Percentiles rank a stretch among this genome's conserved stretches.
Evolutionary conservation across 2,888 invertebrate species (phyloP).

Genomic region (Agrypnus murinus): DNA sequence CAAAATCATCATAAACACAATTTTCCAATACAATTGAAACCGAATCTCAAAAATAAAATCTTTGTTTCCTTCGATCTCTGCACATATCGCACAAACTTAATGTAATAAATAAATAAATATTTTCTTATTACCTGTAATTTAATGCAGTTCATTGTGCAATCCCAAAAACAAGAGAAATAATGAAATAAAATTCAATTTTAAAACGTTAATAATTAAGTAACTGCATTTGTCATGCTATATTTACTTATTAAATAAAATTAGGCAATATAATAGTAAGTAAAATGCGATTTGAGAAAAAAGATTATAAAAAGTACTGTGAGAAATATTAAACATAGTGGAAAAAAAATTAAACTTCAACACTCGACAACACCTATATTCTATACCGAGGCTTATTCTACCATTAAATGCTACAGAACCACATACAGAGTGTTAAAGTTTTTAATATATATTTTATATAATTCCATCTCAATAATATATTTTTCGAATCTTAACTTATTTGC

Average conservation of each 20-base stretch:
- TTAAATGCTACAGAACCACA: not conserved
- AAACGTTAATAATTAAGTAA: not conserved
- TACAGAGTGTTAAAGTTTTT: constrained; percentile 20
- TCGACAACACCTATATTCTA: constrained; percentile 17
- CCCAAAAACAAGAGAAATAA: not conserved
- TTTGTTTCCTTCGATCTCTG: too few relatives aligned
- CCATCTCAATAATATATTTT: not conserved
- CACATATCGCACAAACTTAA: not conserved
- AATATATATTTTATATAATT: constrained; percentile 6
- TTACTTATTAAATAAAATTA: constrained; percentile 8
- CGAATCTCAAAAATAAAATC: not conserved
- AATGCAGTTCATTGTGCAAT: not conserved
- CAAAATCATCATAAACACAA: not conserved
- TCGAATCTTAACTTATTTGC: not conserved
- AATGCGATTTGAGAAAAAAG: not conserved
- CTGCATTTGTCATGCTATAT: not conserved
- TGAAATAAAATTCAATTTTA: not conserved
- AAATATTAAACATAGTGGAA: constrained; percentile 12
- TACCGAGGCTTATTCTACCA: not conserved
- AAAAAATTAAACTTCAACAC: constrained; percentile 24
- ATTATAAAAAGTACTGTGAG: not conserved
- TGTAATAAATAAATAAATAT: constrained; percentile 15
- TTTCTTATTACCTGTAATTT: not conserved
- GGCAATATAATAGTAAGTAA: not conserved
- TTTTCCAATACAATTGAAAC: not conserved